Percentiles rank a stretch among this genome's conserved stretches.
These are phyloP conservation scores for Tigriopus californicus DNA, from an alignment of 2,888 invertebrate genomes.

Conservation along the genomic window DNA sequence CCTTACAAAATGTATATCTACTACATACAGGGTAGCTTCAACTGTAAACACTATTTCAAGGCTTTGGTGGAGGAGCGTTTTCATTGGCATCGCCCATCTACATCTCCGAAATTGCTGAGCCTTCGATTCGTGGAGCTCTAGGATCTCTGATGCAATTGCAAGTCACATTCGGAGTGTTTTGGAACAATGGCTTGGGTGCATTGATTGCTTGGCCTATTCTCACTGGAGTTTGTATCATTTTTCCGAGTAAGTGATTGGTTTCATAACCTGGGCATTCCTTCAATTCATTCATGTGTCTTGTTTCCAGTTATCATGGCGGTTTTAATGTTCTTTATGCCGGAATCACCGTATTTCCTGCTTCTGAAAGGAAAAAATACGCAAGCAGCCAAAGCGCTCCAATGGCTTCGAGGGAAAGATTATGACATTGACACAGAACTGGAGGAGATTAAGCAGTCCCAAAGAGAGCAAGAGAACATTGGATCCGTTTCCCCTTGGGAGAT, in stretches of 20 bases:
- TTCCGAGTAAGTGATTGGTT: background rate
- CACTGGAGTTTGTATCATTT: background rate
- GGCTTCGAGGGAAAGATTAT: slow-evolving; percentile 17
- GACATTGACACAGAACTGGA: slow-evolving; percentile 17
- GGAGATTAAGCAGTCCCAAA: slow-evolving; percentile 14
- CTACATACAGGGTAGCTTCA: too few species aligned
- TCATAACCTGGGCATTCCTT: too few species aligned
- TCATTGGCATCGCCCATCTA: slow-evolving; percentile 28
- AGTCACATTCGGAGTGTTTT: background rate
- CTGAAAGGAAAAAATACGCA: slow-evolving; percentile 17
- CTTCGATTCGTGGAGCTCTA: slow-evolving; percentile 27
- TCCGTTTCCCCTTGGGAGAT: background rate
- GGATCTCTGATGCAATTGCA: slow-evolving; percentile 20
- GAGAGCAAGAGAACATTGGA: slow-evolving; percentile 5
- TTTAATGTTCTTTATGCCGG: slow-evolving; percentile 20
- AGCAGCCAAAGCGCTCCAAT: slow-evolving; percentile 19
- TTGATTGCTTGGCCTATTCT: background rate
- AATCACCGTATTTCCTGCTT: slow-evolving; percentile 19
- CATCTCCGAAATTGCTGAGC: slow-evolving; percentile 28
- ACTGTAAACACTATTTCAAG: slow-evolving; percentile 17
- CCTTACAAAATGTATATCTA: too few species aligned
- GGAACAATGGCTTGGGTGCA: background rate
- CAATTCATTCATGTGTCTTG: slow-evolving; percentile 1
- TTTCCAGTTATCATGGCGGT: slow-evolving; percentile 19
- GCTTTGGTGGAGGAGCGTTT: slow-evolving; percentile 22